Conservation (phyloP, 1,140 invertebrate genomes). For the Coelopa frigida region DNA sequence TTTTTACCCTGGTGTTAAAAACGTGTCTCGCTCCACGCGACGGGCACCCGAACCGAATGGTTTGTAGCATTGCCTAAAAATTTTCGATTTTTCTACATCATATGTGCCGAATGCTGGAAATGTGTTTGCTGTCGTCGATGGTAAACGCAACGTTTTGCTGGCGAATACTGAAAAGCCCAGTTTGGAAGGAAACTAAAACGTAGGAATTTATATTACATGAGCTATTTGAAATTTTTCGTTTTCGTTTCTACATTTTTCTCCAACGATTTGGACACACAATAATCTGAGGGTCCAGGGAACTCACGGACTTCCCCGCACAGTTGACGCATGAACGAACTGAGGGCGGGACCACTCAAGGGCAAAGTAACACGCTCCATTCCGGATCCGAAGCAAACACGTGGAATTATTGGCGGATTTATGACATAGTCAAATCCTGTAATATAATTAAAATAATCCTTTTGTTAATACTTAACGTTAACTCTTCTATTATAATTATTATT, state of each 20-base stretch:
- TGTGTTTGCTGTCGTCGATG: constrained; percentile 2
- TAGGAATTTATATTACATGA: neutral
- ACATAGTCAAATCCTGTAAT: constrained; percentile 37
- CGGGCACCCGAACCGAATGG: constrained; percentile 17
- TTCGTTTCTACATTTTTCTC: constrained; percentile 3
- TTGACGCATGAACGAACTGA: constrained; percentile 21
- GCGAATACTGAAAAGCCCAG: constrained; percentile 31
- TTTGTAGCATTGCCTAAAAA: constrained; percentile 2
- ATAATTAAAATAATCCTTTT: neutral
- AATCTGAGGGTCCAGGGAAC: constrained; percentile 21
- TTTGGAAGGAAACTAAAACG: constrained; percentile 29
- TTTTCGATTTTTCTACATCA: constrained; percentile 10
- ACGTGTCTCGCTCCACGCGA: constrained; percentile 13
- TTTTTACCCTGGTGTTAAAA: constrained; percentile 33
- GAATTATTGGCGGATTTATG: constrained; percentile 27
- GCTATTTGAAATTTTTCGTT: neutral
- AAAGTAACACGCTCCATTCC: constrained; percentile 23
- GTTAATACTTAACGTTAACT: neutral
- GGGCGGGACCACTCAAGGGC: constrained; percentile 13
- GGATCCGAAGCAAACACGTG: constrained; percentile 29
- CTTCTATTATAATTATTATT: neutral
- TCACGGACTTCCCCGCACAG: constrained; percentile 4
- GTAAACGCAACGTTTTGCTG: constrained; percentile 28
- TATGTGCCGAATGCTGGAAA: constrained; percentile 27
- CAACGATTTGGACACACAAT: constrained; percentile 9